A percentile compares a stretch with the other conserved stretches of the same genome.
These are phyloP conservation scores for Odobenus rosmarus DNA, from an alignment of 2,113 vertebrate genomes.

Conservation along the genomic window DNA sequence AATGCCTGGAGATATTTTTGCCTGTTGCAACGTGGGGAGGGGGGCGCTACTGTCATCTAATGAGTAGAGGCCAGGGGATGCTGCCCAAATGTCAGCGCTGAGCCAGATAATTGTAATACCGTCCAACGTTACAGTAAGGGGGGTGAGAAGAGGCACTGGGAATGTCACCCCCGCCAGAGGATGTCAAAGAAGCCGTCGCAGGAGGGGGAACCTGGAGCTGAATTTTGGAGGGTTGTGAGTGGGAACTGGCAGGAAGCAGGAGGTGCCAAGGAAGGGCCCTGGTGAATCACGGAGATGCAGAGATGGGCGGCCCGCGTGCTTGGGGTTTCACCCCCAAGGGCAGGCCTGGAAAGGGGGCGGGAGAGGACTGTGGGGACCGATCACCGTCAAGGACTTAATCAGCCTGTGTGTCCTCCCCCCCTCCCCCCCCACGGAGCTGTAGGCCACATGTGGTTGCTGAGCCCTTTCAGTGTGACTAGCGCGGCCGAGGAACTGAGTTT, in stretches of 20 bases:
- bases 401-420: accelerated
- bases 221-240: not conserved
- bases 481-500: not conserved
- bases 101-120: accelerated
- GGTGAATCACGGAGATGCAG: not conserved
- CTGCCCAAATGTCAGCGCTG: not conserved
- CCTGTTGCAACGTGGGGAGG: not conserved
- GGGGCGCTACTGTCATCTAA: not conserved
- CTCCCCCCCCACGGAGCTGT: accelerated
- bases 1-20: not conserved
- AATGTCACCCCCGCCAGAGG: no score
- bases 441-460: accelerated
- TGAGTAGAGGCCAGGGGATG: not conserved
- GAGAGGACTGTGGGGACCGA: not conserved
- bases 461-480: not conserved
- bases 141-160: not conserved
- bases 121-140: accelerated
- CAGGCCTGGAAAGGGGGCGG: not conserved
- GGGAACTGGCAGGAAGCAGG: not conserved
- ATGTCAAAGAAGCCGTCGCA: not conserved
- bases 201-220: not conserved
- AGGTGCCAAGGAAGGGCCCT: not conserved
- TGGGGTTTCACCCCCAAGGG: not conserved
- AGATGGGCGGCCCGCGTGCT: accelerated
- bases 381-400: not conserved